Conservation (phyloP, 2,888 invertebrate species). For the Halictus ligatus region DNA sequence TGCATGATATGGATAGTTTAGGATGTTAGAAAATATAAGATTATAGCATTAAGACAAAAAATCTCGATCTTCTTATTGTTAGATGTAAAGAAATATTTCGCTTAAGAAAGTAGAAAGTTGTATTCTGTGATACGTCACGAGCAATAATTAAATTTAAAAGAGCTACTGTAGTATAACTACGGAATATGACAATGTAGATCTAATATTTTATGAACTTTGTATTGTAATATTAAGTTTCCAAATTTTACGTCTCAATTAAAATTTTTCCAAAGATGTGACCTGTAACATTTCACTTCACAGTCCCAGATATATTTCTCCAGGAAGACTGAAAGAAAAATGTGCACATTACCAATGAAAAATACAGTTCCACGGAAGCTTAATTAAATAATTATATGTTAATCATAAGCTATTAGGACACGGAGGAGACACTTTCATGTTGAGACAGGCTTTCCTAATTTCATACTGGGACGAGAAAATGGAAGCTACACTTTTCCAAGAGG, state of each 20-base stretch:
- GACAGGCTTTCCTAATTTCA: conserved; percentile 41
- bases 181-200: background rate
- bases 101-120: background rate
- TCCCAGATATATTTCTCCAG: background rate
- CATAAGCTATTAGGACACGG: conserved; percentile 50
- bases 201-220: background rate
- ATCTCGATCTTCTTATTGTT: background rate
- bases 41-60: no score
- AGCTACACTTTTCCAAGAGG: conserved; percentile 44
- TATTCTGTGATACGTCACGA: background rate
- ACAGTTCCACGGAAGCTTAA: background rate
- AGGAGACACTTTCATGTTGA: conserved; percentile 19
- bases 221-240: background rate
- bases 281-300: background rate
- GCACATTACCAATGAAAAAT: background rate
- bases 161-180: background rate
- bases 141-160: background rate
- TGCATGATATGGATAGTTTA: no score
- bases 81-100: background rate
- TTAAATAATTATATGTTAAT: conserved; percentile 46
- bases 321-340: background rate
- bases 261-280: background rate
- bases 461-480: conserved; percentile 35
- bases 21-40: background rate
- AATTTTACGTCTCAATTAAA: background rate